phyloP scores from a whole-genome alignment of 2,113 vertebrate genomes.

The Heterotilapia buettikoferi region DNA sequence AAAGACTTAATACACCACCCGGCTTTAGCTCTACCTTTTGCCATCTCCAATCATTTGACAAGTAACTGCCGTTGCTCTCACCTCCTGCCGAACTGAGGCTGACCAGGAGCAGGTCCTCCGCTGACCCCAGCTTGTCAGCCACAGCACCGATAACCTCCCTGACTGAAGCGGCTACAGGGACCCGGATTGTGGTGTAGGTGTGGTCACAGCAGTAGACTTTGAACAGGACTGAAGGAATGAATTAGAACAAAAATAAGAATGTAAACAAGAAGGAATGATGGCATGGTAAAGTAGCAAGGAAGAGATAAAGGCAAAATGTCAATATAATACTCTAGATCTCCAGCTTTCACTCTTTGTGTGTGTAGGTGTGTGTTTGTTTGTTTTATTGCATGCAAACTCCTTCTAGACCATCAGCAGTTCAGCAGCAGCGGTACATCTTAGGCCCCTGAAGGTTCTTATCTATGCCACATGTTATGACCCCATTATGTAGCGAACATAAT shows the following conservation, averaged over 20 bases:
- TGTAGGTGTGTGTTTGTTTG: background rate
- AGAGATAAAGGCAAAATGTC: background rate
- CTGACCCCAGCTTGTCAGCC: conserved; percentile 91
- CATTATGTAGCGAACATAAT: background rate
- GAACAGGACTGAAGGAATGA: conserved; percentile 82
- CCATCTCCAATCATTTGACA: background rate
- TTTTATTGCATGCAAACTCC: background rate
- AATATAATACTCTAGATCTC: background rate
- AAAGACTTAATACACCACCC: background rate
- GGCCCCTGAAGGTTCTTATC: background rate
- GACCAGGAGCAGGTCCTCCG: conserved; percentile 87
- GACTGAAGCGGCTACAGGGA: conserved; percentile 83
- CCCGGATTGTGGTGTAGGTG: conserved; percentile 94
- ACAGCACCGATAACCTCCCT: conserved; percentile 86
- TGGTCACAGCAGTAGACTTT: conserved; percentile 96
- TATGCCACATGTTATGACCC: background rate
- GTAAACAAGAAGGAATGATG: background rate
- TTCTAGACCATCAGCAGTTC: background rate
- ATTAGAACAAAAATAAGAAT: background rate
- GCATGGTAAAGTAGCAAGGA: background rate
- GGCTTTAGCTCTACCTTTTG: background rate
- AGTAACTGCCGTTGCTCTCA: conserved; percentile 60
- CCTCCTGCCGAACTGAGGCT: conserved; percentile 94
- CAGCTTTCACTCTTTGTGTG: background rate
- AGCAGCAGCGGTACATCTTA: background rate